These are phyloP conservation scores for Watersipora subatra DNA, from an alignment of 1,140 invertebrate genomes.

Conservation along the genomic window DNA sequence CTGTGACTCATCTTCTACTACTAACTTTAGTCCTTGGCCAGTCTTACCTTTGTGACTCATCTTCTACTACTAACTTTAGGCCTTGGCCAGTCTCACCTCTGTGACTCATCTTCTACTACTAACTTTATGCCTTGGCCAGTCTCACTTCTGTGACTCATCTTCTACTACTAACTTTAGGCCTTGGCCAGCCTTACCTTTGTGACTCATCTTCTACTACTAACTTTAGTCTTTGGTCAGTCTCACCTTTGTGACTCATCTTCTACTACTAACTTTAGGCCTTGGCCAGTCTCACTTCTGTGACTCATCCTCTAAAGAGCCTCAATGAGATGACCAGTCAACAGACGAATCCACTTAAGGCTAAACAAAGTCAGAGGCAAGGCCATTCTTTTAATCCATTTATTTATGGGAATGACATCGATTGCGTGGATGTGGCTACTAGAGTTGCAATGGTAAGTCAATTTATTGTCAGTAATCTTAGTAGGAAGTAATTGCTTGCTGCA, in stretches of 20 bases:
- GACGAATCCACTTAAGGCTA: conserved; percentile 6
- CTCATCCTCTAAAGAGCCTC: conserved; percentile 44
- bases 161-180: no score
- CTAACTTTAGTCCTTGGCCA: no score
- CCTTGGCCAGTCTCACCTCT: no score
- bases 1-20: no score
- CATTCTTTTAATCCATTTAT: conserved; percentile 65
- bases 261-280: conserved; percentile 17
- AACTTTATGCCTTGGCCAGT: conserved; percentile 30
- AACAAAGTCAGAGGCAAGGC: conserved; percentile 9
- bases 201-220: no score
- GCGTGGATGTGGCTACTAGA: conserved; percentile 91
- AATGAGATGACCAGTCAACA: conserved; percentile 30
- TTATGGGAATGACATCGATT: conserved; percentile 90
- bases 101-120: no score
- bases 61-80: no score
- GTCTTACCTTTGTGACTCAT: no score
- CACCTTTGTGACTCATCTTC: no score
- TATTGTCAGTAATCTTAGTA: background rate
- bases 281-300: conserved; percentile 45
- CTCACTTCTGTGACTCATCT: conserved; percentile 45
- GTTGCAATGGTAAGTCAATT: conserved; percentile 75
- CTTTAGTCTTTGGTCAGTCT: no score
- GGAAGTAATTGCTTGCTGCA: no score
- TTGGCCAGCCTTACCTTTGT: no score